Conservation (phyloP, 1,140 invertebrate species). For the honey bee (Apis mellifera) region DNA sequence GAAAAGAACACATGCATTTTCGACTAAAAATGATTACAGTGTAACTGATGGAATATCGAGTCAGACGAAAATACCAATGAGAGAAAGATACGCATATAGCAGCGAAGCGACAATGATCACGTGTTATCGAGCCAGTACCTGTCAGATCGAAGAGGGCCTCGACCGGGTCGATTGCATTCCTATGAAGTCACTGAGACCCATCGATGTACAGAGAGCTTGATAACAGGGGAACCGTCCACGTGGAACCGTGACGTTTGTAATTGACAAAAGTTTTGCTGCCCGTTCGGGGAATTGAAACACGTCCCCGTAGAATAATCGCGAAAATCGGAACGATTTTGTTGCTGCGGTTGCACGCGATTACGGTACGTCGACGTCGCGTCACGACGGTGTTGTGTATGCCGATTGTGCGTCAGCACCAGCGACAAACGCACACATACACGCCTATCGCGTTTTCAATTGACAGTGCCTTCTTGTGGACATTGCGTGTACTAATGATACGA, state of each 20-base stretch:
- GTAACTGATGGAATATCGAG: background rate
- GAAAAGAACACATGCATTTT: too few relatives aligned
- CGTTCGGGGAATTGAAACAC: background rate
- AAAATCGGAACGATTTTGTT: background rate
- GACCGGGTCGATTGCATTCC: slow-evolving; percentile 52
- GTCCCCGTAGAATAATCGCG: background rate
- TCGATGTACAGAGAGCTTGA: slow-evolving; percentile 40
- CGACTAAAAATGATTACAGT: background rate
- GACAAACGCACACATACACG: slow-evolving; percentile 22
- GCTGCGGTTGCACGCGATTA: slow-evolving; percentile 10
- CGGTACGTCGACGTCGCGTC: slow-evolving; percentile 40
- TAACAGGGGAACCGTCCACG: slow-evolving; percentile 33
- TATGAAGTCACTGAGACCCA: slow-evolving; percentile 43
- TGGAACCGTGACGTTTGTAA: slow-evolving; percentile 11
- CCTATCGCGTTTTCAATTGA: slow-evolving; percentile 8
- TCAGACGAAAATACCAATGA: background rate
- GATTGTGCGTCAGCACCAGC: slow-evolving; percentile 42
- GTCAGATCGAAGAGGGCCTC: slow-evolving; percentile 54
- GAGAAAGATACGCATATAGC: too few relatives aligned
- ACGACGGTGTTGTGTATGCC: slow-evolving; percentile 35
- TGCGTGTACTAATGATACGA: slow-evolving; percentile 23
- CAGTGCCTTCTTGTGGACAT: slow-evolving; percentile 28
- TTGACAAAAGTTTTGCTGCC: background rate
- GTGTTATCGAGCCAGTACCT: slow-evolving; percentile 52
- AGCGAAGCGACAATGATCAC: slow-evolving; percentile 24